Evolutionary conservation across 2,113 vertebrate species (phyloP), one percentile per base, ranked within the genome.

Genomic region (Pomatostomus ruficeps): DNA sequence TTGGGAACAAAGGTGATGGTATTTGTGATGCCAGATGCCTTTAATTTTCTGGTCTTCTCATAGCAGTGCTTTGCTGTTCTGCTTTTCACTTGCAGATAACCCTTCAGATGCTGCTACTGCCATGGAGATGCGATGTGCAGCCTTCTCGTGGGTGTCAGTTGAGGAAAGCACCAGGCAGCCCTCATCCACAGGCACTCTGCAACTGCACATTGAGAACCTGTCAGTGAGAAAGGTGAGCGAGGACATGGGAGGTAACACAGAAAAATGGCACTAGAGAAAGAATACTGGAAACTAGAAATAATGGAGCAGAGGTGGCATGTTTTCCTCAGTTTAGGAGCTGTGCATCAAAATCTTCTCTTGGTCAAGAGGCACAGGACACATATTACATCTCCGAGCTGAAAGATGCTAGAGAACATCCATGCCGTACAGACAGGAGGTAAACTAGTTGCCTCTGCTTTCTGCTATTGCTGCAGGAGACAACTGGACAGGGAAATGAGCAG

Each of bases 141-240:
- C 94, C 7, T 99, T 99, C 95, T 99, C 98, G 5, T 99, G 99
- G 99, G 94, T 79, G 20, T 92, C 91, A 8, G 76, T 74, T 36
- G 85, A 77, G 11, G 90, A 96, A 63, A 75, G 59, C 48, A 51
- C 45, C 61, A 40, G 61, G n/a, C 79, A 90, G 23, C 93, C 94
- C 12, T 93, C 78, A 26, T 38, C 61, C 55, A 90, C 92, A 91
- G 91, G 59, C 89, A 95, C 61, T 97, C 96, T 98, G 85, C 96
- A 98, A 72, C 98, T 99, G 42, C 97, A 97, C 82, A 96, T 98
- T 24, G 98, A 98, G 79, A 98, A 98, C 85, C 97, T 99, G 3
- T 96, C 96, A 58, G 92, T 99, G 72, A 98, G 95, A 66, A 99
- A 99, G 98, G 99, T 98, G 85, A 63, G 93, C 68, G 65, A 86